Percentiles rank a stretch among this genome's conserved stretches.
These are phyloP conservation scores for Cylloceria caligata DNA, from an alignment of 2,888 invertebrate species.

Conservation along the genomic window DNA sequence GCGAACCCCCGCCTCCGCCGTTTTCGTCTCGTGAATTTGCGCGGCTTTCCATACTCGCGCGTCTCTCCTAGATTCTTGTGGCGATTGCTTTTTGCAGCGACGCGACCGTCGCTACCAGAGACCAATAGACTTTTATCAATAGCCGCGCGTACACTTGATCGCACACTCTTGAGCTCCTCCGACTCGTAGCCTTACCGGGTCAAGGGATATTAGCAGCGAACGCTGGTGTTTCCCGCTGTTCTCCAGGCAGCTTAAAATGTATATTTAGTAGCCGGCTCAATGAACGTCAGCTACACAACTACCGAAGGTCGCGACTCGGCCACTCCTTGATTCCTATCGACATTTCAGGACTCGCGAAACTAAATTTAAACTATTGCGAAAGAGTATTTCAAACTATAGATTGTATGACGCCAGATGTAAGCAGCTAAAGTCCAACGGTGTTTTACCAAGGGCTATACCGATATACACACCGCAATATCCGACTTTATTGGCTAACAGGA, in stretches of 20 bases:
- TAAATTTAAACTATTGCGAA: conserved; percentile 2
- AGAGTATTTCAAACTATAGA: conserved; percentile 12
- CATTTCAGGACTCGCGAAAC: conserved; percentile 21
- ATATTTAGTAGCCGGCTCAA: conserved; percentile 15
- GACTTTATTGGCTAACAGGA: background rate
- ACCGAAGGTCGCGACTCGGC: background rate
- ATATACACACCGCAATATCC: background rate
- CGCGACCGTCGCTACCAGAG: background rate
- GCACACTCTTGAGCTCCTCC: conserved; percentile 5
- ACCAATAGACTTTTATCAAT: conserved; percentile 45
- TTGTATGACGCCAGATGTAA: conserved; percentile 25
- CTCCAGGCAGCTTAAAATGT: conserved; percentile 9
- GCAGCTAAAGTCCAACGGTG: conserved; percentile 30
- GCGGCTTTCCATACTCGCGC: conserved; percentile 3
- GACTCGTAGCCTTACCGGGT: conserved; percentile 28
- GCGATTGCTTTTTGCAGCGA: conserved; percentile 2
- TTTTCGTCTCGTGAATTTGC: conserved; percentile 10
- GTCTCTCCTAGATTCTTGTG: conserved; percentile 3
- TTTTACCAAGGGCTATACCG: background rate
- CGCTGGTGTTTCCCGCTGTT: conserved; percentile 16
- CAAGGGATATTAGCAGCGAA: conserved; percentile 22
- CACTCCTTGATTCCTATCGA: background rate
- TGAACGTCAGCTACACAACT: background rate
- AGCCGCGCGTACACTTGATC: background rate
- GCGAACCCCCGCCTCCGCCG: conserved; percentile 20